Conservation (phyloP, 2,888 invertebrate genomes). For the Zaprionus bogoriensis region DNA sequence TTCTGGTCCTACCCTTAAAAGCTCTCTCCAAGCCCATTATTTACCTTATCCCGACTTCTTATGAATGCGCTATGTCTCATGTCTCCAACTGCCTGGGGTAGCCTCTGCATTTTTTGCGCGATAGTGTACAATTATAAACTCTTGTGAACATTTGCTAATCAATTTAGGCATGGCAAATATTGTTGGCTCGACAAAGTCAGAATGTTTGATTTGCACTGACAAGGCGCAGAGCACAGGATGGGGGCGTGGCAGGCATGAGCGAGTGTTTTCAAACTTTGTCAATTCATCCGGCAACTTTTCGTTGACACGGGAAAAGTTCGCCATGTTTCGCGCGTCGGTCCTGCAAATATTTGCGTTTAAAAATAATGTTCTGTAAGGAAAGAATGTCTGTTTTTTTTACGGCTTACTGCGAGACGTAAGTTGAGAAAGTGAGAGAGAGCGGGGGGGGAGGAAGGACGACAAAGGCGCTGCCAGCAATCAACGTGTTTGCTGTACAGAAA, state of each 20-base stretch:
- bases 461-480: conserved; percentile 44
- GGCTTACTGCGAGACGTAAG: conserved; percentile 26
- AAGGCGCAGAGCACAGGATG: not conserved
- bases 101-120: too few relatives aligned
- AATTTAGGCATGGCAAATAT: conserved; percentile 54
- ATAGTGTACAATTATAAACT: conserved; percentile 41
- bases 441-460: not conserved
- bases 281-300: conserved; percentile 44
- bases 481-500: conserved; percentile 30
- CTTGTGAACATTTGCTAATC: conserved; percentile 51
- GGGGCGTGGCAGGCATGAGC: not conserved
- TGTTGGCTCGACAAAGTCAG: conserved; percentile 48
- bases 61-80: not conserved
- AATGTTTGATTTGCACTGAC: conserved; percentile 43
- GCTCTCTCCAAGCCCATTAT: too few relatives aligned
- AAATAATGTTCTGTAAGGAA: conserved; percentile 37
- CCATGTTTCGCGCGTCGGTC: conserved; percentile 43
- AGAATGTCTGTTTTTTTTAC: conserved; percentile 26
- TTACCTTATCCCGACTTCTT: too few relatives aligned
- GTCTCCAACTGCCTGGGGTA: too few relatives aligned
- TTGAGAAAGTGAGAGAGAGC: conserved; percentile 25
- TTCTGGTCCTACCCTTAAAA: too few relatives aligned
- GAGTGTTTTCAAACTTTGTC: conserved; percentile 35
- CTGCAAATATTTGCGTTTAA: conserved; percentile 54
- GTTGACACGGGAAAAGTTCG: conserved; percentile 35